These are phyloP conservation scores for Phymatocera aterrima DNA, from an alignment of 2,888 invertebrate species.

Conservation along the genomic window DNA sequence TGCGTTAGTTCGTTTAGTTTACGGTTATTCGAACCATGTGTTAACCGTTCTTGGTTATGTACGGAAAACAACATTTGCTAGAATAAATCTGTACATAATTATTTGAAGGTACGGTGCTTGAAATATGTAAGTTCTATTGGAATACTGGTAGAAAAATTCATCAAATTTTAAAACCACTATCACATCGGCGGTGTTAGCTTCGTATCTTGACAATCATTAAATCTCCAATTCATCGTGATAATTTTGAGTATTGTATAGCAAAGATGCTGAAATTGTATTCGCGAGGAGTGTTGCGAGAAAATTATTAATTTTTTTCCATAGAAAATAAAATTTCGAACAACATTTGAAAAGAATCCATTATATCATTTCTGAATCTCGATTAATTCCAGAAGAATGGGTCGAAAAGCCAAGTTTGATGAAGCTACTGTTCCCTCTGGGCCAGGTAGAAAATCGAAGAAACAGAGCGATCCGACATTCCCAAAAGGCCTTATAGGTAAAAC, in stretches of 20 bases:
- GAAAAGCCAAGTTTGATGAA: slow-evolving; percentile 89
- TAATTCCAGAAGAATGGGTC: slow-evolving; percentile 81
- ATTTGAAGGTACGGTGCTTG: neutral
- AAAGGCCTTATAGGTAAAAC: slow-evolving; percentile 76
- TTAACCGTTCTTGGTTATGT: slow-evolving; percentile 29
- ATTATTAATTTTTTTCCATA: too few species aligned
- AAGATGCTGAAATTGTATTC: too few species aligned
- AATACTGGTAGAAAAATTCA: neutral
- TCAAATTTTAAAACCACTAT: neutral
- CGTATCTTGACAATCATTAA: neutral
- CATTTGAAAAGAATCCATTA: too few species aligned
- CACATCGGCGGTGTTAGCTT: neutral
- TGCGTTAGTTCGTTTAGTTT: neutral
- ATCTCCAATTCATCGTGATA: neutral
- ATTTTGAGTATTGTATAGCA: neutral
- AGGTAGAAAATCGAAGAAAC: slow-evolving; percentile 91
- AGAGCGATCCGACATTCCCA: slow-evolving; percentile 86
- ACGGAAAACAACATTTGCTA: slow-evolving; percentile 17
- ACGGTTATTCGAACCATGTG: slow-evolving; percentile 18
- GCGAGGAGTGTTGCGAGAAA: too few species aligned
- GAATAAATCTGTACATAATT: neutral
- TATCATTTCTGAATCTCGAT: neutral
- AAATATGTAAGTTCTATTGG: neutral
- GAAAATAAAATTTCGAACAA: too few species aligned
- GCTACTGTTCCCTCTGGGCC: slow-evolving; percentile 87